phyloP scores from a whole-genome alignment of 2,797 vertebrate species.

The Halcyon badia region DNA sequence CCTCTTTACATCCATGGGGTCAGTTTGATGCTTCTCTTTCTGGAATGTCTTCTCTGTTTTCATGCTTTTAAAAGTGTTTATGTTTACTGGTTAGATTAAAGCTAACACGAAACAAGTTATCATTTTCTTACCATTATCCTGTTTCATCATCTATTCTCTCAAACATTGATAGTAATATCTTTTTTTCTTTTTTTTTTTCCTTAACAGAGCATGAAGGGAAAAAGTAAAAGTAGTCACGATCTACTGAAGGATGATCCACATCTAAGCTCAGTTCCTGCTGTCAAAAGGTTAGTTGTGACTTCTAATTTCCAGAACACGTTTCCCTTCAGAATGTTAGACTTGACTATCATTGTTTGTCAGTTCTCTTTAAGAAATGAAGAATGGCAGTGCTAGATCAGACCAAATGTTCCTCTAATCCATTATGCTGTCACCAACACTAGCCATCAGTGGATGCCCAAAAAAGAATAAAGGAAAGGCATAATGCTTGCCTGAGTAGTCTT shows the following conservation, averaged over 20 bases:
- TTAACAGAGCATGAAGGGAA: constrained; percentile 92
- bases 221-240: constrained; percentile 98
- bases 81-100: neutral
- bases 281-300: constrained; percentile 86
- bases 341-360: neutral
- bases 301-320: neutral
- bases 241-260: constrained; percentile 94
- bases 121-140: neutral
- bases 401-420: neutral
- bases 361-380: neutral
- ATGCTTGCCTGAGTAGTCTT: neutral
- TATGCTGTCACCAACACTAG: neutral
- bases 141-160: neutral
- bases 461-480: neutral
- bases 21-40: neutral
- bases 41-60: neutral
- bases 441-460: neutral
- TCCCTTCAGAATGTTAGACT: neutral
- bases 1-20: neutral
- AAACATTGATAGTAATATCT: neutral
- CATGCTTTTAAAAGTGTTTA: neutral
- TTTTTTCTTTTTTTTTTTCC: neutral
- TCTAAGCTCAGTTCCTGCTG: constrained; percentile 92
- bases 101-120: neutral
- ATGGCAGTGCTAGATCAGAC: neutral